These are phyloP conservation scores for Campaea margaritaria DNA, from an alignment of 2,888 invertebrate species.

Conservation along the genomic window DNA sequence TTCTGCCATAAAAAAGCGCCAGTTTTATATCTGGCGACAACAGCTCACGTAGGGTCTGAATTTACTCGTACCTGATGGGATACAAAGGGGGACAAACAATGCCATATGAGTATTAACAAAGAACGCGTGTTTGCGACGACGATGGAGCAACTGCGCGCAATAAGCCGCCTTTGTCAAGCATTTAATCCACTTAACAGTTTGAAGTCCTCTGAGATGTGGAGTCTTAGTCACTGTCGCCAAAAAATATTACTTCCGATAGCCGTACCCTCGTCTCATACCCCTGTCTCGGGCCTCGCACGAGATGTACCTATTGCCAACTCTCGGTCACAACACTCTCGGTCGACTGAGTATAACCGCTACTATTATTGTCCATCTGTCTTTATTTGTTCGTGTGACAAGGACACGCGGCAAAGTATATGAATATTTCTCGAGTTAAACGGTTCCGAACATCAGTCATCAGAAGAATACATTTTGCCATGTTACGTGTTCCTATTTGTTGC, in stretches of 20 bases:
- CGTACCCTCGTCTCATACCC: constrained; percentile 26
- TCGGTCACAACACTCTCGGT: constrained; percentile 31
- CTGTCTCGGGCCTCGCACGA: constrained; percentile 8
- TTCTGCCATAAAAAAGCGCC: constrained; percentile 49
- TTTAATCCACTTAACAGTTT: constrained; percentile 79
- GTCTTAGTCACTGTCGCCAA: constrained; percentile 60
- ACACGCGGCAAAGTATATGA: constrained; percentile 19
- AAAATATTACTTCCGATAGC: constrained; percentile 66
- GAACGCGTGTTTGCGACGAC: constrained; percentile 60
- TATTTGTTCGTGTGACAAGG: constrained; percentile 35
- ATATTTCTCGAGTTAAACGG: not conserved
- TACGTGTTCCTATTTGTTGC: no score
- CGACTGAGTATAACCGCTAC: constrained; percentile 40
- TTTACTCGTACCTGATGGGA: constrained; percentile 35
- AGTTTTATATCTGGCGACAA: constrained; percentile 39
- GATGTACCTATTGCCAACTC: constrained; percentile 8
- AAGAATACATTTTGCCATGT: no score
- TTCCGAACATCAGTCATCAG: no score
- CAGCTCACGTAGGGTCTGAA: constrained; percentile 39
- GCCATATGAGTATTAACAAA: constrained; percentile 54
- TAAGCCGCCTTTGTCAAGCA: constrained; percentile 72
- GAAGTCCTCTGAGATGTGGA: constrained; percentile 61
- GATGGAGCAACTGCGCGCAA: constrained; percentile 60
- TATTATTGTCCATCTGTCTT: constrained; percentile 43
- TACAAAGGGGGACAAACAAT: constrained; percentile 58